These are phyloP conservation scores for Hirudinaria manillensis DNA, from an alignment of 2,888 invertebrate genomes.

Conservation along the genomic window DNA sequence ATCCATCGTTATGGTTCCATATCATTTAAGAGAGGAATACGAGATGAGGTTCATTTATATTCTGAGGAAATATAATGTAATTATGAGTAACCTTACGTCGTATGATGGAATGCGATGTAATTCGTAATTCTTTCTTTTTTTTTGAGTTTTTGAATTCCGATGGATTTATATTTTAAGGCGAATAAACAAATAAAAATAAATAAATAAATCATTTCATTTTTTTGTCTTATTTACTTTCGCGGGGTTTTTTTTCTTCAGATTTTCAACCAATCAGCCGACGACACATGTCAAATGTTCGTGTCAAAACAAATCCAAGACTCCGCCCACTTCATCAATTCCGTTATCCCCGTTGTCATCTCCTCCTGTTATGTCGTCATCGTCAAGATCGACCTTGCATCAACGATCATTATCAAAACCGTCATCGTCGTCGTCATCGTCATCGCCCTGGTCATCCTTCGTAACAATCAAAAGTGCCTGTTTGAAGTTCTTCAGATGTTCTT, in stretches of 20 bases:
- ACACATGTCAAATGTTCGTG: not conserved
- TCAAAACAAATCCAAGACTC: slow-evolving; percentile 7
- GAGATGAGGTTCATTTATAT: slow-evolving; percentile 2
- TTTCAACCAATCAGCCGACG: slow-evolving; percentile 6
- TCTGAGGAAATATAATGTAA: not conserved
- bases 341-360: not conserved
- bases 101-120: no score
- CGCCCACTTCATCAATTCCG: not conserved
- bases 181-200: no score
- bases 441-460: not conserved
- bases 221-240: no score
- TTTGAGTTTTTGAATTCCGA: no score
- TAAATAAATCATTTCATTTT: no score
- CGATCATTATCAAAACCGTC: slow-evolving; percentile 5
- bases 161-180: no score
- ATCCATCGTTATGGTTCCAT: slow-evolving; percentile 12
- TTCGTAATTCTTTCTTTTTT: no score
- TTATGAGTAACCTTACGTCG: not conserved
- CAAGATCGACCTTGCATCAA: not conserved
- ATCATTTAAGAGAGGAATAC: slow-evolving; percentile 15
- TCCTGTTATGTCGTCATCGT: not conserved
- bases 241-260: slow-evolving; percentile 3
- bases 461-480: not conserved
- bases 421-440: slow-evolving; percentile 25
- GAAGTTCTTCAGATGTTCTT: not conserved